Percentiles rank a stretch among this genome's conserved stretches.
Conservation (phyloP, 2,797 vertebrate species). For the Chanos chanos region DNA sequence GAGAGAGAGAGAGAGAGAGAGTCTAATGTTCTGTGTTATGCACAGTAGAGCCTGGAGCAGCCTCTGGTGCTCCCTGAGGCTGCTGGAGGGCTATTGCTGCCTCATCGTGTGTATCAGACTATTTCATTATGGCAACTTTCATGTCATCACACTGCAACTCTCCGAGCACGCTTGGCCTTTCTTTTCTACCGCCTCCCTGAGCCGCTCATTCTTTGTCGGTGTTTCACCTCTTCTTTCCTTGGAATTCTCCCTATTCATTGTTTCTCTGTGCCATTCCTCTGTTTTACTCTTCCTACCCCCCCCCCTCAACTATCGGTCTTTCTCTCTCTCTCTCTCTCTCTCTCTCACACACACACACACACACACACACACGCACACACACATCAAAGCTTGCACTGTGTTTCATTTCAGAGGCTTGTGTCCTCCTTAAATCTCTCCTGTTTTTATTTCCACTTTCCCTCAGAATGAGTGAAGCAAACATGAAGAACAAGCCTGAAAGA, state of each 20-base stretch:
- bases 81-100: conserved; percentile 8
- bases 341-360: conserved; percentile 1
- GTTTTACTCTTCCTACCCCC: neutral
- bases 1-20: neutral
- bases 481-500: neutral
- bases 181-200: neutral
- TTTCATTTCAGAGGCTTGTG: conserved; percentile 27
- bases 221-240: too few species aligned
- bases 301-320: conserved; percentile 3
- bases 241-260: too few species aligned
- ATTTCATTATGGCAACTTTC: neutral
- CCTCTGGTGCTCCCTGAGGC: conserved; percentile 9
- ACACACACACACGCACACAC: conserved; percentile 4
- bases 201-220: neutral
- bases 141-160: neutral
- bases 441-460: conserved; percentile 13
- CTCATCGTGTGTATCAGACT: conserved; percentile 22
- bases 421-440: conserved; percentile 12
- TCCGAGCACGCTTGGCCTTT: conserved; percentile 13
- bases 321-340: neutral
- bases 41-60: conserved; percentile 6
- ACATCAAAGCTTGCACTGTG: conserved; percentile 3
- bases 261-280: neutral
- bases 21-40: neutral
- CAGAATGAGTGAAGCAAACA: neutral